Evolutionary conservation across 2,797 vertebrate species (phyloP).

Genomic region (Simalia tracyae): DNA sequence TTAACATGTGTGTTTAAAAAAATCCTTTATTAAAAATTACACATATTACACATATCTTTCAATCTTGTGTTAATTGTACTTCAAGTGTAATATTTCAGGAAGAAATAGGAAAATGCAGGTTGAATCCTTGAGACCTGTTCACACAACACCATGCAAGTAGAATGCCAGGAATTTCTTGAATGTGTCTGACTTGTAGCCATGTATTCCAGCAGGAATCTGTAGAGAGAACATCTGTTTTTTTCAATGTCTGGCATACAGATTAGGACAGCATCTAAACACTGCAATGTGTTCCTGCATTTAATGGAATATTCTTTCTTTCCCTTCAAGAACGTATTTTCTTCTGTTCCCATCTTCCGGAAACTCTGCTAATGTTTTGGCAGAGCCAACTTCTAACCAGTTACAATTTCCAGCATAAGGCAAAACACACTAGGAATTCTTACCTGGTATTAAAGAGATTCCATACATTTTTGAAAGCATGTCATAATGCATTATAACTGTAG

Average conservation of each 20-base stretch:
- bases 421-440: background rate
- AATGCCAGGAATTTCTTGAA: conserved; percentile 93
- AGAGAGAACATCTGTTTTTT: conserved; percentile 61
- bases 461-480: background rate
- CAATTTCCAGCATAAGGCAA: background rate
- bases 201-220: conserved; percentile 87
- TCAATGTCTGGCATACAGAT: conserved; percentile 60
- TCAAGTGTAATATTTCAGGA: conserved; percentile 49
- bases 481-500: background rate
- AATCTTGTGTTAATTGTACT: conserved; percentile 23
- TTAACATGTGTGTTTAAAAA: conserved; percentile 18
- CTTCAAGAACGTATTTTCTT: background rate
- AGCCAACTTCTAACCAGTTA: background rate
- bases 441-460: background rate
- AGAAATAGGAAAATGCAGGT: conserved; percentile 6
- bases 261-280: conserved; percentile 40
- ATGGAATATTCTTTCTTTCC: background rate
- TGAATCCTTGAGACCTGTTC: conserved; percentile 60
- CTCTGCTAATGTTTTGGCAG: background rate
- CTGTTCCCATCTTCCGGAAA: background rate
- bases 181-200: conserved; percentile 85
- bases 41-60: conserved; percentile 50
- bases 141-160: conserved; percentile 85
- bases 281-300: conserved; percentile 34
- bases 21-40: conserved; percentile 45